A percentile compares a stretch with the other conserved stretches of the same genome.
phyloP scores from a whole-genome alignment of 1,140 invertebrate genomes.

The Lasaia peninsularis region DNA sequence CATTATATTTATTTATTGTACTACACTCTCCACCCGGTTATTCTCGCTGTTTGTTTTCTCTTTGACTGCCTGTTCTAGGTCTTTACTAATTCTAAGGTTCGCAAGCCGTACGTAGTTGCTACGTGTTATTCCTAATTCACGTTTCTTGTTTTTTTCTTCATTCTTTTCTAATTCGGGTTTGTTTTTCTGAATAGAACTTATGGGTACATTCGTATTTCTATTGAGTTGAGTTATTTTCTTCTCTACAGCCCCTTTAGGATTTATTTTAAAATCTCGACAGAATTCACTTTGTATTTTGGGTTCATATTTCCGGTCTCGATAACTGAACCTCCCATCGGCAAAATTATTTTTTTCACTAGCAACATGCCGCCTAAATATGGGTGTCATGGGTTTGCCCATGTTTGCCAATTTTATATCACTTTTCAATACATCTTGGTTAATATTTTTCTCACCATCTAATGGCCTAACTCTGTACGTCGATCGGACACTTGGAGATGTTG shows the following conservation, averaged over 20 bases:
- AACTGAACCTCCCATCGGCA: constrained; percentile 63
- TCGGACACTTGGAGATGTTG: constrained; percentile 37
- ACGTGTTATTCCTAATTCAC: constrained; percentile 52
- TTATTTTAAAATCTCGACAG: constrained; percentile 39
- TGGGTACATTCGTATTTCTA: constrained; percentile 23
- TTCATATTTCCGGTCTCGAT: constrained; percentile 44
- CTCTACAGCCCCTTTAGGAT: constrained; percentile 27
- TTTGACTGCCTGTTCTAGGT: constrained; percentile 19
- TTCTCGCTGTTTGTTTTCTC: constrained; percentile 13
- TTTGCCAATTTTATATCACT: constrained; percentile 59
- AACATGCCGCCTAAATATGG: constrained; percentile 56
- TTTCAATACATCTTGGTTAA: constrained; percentile 40
- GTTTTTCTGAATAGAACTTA: constrained; percentile 31
- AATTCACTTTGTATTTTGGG: constrained; percentile 37
- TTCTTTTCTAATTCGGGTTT: constrained; percentile 24
- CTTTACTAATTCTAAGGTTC: constrained; percentile 62
- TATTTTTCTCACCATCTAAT: constrained; percentile 29
- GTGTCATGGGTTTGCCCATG: constrained; percentile 69
- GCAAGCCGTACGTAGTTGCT: constrained; percentile 72
- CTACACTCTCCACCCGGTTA: constrained; percentile 38
- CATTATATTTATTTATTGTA: not conserved
- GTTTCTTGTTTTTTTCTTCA: constrained; percentile 31
- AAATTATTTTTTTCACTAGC: constrained; percentile 45
- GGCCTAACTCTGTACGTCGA: constrained; percentile 48
- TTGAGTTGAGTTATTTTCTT: constrained; percentile 36